Conservation (phyloP, 2,888 invertebrate genomes). For the Leptarthrus brevirostris region DNA sequence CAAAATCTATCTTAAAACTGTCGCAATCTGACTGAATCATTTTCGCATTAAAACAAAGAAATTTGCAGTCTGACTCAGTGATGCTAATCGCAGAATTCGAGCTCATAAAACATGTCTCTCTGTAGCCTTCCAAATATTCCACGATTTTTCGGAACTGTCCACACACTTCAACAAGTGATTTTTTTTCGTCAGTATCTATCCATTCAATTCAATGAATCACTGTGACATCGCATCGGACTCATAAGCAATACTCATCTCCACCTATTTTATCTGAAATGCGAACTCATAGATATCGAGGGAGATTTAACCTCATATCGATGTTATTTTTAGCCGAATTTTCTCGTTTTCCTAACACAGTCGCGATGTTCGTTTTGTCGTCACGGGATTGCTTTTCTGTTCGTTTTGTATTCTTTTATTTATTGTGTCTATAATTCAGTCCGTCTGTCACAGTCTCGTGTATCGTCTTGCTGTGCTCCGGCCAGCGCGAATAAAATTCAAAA, state of each 20-base stretch:
- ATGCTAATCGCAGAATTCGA: slow-evolving; percentile 4
- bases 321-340: slow-evolving; percentile 35
- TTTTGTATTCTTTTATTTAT: slow-evolving; percentile 35
- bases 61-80: neutral
- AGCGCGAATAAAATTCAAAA: slow-evolving; percentile 43
- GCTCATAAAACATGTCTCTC: too few species aligned
- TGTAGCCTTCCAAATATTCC: too few species aligned
- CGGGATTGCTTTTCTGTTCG: slow-evolving; percentile 8
- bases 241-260: neutral
- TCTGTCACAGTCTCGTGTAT: slow-evolving; percentile 4
- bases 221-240: neutral
- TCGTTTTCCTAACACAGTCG: slow-evolving; percentile 39
- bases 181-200: neutral
- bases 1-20: slow-evolving; percentile 12
- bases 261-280: too few species aligned
- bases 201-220: neutral
- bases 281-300: neutral
- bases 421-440: slow-evolving; percentile 35
- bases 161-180: neutral
- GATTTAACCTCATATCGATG: slow-evolving; percentile 22
- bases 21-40: slow-evolving; percentile 32
- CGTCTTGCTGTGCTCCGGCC: neutral
- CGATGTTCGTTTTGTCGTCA: slow-evolving; percentile 21
- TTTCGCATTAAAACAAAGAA: slow-evolving; percentile 33
- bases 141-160: neutral